Evolutionary conservation across 2,888 invertebrate genomes (phyloP).

Genomic region (Sinopyrophorus schimmeli): DNA sequence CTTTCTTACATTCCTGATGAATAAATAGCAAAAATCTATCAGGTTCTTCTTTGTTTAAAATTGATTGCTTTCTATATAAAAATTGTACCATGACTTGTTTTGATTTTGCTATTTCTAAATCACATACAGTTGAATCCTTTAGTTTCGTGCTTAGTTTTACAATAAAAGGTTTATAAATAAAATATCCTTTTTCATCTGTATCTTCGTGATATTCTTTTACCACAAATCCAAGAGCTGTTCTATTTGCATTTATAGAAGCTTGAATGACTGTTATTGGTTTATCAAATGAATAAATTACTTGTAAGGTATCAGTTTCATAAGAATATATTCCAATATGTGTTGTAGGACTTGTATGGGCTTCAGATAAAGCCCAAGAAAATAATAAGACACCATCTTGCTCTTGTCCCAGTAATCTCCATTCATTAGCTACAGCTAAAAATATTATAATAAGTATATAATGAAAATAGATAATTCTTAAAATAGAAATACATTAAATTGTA

Average conservation of each 20-base stretch:
- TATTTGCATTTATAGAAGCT: conserved; percentile 73
- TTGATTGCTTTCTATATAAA: conserved; percentile 63
- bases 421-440: conserved; percentile 65
- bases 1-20: conserved; percentile 77
- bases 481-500: too few relatives aligned
- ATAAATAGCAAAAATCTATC: conserved; percentile 75
- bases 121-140: conserved; percentile 35
- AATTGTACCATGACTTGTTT: conserved; percentile 82
- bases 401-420: conserved; percentile 81
- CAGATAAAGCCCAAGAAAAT: conserved; percentile 64
- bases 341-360: conserved; percentile 35
- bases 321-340: conserved; percentile 65
- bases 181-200: conserved; percentile 34
- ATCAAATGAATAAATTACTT: conserved; percentile 65
- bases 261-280: conserved; percentile 72
- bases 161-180: conserved; percentile 66
- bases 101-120: conserved; percentile 60
- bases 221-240: conserved; percentile 70
- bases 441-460: too few relatives aligned
- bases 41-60: conserved; percentile 50
- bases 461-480: too few relatives aligned
- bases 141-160: conserved; percentile 59
- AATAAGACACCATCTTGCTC: conserved; percentile 76
- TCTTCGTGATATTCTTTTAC: conserved; percentile 59
- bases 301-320: conserved; percentile 62